phyloP scores from a whole-genome alignment of 2,113 vertebrate genomes.

The Charadrius vociferus region DNA sequence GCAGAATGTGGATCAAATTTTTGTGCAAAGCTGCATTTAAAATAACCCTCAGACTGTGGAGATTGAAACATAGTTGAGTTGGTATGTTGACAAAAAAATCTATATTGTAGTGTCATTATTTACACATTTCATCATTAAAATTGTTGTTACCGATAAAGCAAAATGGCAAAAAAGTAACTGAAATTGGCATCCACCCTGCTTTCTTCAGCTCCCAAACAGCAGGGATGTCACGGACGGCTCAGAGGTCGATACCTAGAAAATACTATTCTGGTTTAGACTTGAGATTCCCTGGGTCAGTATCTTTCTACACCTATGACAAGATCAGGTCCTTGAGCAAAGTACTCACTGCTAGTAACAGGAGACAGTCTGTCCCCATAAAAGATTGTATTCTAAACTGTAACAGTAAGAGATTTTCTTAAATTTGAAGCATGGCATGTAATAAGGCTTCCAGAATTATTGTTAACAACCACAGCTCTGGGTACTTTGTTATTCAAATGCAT shows the following conservation, averaged over 20 bases:
- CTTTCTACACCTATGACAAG: background rate
- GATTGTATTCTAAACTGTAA: background rate
- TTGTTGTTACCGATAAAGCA: background rate
- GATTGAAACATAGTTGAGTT: background rate
- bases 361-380: background rate
- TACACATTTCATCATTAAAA: background rate
- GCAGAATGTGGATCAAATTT: background rate
- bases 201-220: background rate
- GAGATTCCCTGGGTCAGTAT: background rate
- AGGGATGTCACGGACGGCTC: background rate
- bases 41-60: background rate
- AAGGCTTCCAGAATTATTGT: background rate
- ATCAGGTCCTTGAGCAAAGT: background rate
- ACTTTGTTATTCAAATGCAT: background rate
- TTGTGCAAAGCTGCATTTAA: background rate
- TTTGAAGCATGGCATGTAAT: background rate
- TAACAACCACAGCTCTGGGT: fast-evolving
- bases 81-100: background rate
- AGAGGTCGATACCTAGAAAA: background rate
- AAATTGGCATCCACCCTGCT: background rate
- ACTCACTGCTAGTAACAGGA: background rate
- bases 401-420: background rate
- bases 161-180: background rate
- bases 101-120: background rate
- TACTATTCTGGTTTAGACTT: background rate